Evolutionary conservation across 2,888 invertebrate genomes (phyloP), one percentile per base, ranked within the genome.

Genomic region (Drosophila quinaria): DNA sequence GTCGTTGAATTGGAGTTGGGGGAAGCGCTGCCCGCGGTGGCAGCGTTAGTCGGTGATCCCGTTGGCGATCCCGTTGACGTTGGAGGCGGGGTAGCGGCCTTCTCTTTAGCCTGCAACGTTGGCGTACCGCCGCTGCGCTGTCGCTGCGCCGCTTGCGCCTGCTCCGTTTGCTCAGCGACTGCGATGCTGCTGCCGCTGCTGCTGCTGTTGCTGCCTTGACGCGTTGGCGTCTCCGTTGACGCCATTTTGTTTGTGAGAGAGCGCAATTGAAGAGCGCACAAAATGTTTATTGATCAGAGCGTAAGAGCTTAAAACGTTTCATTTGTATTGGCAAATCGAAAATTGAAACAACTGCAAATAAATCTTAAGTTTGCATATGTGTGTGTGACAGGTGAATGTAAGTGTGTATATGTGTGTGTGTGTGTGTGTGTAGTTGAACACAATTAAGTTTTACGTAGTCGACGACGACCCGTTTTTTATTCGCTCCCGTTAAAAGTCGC

Each of bases 61-160:
- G 41, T 60, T 42, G 47, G 63, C 47, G 9, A 69, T 47, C n/a
- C 50, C 64, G 58, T 62, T 17, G 17, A 63, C 5, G 71, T 62
- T 37, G 61, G 74, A 8, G 68, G 65, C 19, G 62, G 59, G 41
- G 51, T 64, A 49, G 46, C 29, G 29, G 72, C 29, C 69, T 81
- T 69, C 55, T 78, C 60, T 42, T 72, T 58, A 49, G 74, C 70
- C 64, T 73, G 22, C 25, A 41, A 37, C n/a, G 67, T 42, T 0
- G 69, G 49, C 29, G 79, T 62, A 17, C 79, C 78, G 19, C 81
- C 81, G 33, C 87, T 89, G 56, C 91, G 82, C 59, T 87, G 84
- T 37, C 84, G 70, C 60, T 87, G 84, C 33, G 78, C 68, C 42
- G 81, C 78, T 46, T 89, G 84, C 56, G 81, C 71, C 74, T 89